A percentile compares a stretch with the other conserved stretches of the same genome.
Evolutionary conservation across 2,888 invertebrate species (phyloP).

Genomic region (Hydroisotoma schaefferi): DNA sequence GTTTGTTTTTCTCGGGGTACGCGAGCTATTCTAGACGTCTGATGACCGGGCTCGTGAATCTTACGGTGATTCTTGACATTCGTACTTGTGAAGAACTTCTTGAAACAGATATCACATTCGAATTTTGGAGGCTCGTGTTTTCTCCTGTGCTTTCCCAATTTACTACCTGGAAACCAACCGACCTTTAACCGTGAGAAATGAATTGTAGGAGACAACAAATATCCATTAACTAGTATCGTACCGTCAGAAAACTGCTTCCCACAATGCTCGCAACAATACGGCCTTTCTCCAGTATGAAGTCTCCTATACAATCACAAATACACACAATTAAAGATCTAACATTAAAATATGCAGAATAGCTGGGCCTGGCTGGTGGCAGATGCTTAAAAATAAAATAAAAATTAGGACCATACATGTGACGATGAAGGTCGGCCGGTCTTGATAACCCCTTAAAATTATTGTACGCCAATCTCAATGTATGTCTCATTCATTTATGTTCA

Average conservation of each 20-base stretch:
- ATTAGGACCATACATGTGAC: no score
- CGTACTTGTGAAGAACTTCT: conserved; percentile 4
- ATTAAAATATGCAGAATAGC: no score
- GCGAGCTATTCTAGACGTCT: not conserved
- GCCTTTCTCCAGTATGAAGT: conserved; percentile 1
- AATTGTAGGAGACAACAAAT: no score
- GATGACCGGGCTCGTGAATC: not conserved
- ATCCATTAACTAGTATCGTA: no score
- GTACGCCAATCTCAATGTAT: not conserved
- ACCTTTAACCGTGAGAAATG: no score
- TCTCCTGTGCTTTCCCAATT: conserved; percentile 1
- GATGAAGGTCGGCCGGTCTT: not conserved
- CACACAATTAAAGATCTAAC: no score
- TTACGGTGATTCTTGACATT: not conserved
- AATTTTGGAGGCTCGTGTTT: not conserved
- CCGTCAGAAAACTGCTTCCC: conserved; percentile 1
- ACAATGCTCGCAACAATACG: not conserved
- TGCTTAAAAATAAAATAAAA: no score
- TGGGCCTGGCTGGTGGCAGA: no score
- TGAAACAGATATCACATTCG: not conserved
- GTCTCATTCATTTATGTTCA: not conserved
- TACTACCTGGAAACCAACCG: no score
- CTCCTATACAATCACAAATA: no score
- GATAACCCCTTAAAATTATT: not conserved
- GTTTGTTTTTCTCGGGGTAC: not conserved